These are phyloP conservation scores for Diabrotica balteata DNA, from an alignment of 2,888 invertebrate species.

Conservation along the genomic window DNA sequence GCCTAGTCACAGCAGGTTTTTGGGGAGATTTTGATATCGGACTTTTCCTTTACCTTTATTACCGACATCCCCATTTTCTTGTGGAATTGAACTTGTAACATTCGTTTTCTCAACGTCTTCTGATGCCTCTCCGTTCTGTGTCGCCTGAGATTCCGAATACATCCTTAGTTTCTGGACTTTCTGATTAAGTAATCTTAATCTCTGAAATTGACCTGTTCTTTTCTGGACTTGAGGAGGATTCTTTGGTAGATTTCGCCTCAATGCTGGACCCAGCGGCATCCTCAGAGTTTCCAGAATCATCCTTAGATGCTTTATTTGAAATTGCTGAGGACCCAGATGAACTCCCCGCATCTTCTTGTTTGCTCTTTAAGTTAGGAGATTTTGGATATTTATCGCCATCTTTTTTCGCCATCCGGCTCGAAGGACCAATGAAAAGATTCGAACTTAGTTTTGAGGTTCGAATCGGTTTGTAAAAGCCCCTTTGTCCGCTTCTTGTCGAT, in stretches of 20 bases:
- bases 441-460: too few species aligned
- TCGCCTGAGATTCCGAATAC: constrained; percentile 30
- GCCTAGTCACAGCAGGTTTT: constrained; percentile 44
- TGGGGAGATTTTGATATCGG: constrained; percentile 40
- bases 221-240: constrained; percentile 22
- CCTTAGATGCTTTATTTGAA: constrained; percentile 28
- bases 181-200: constrained; percentile 44
- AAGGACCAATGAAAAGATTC: too few species aligned
- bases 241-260: constrained; percentile 39
- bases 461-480: too few species aligned
- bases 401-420: too few species aligned
- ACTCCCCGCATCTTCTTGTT: constrained; percentile 58
- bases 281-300: constrained; percentile 30
- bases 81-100: constrained; percentile 47
- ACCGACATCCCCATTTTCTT: constrained; percentile 62
- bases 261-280: constrained; percentile 43
- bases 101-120: constrained; percentile 37
- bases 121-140: constrained; percentile 52
- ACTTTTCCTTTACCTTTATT: constrained; percentile 56
- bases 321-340: constrained; percentile 58
- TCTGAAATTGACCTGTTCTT: constrained; percentile 39
- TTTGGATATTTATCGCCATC: constrained; percentile 53
- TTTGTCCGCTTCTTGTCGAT: too few species aligned
- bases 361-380: constrained; percentile 68
- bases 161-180: constrained; percentile 44